Evolutionary conservation across 2,113 vertebrate species (phyloP).

Genomic region (Mastomys coucha): DNA sequence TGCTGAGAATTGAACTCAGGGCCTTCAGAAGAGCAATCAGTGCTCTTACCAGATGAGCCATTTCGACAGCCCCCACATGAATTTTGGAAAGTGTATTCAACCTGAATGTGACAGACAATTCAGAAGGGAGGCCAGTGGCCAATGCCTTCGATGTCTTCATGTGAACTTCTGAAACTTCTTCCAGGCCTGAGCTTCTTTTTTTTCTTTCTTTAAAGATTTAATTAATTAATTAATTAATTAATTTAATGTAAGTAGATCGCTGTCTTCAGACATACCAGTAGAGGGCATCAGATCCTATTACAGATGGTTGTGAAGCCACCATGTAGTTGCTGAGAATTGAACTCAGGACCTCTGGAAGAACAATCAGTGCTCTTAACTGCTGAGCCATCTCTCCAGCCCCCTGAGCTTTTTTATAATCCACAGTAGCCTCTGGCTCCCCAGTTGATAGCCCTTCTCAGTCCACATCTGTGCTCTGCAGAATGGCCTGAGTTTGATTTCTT

Average conservation of each 20-base stretch:
- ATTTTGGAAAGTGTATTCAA: not conserved
- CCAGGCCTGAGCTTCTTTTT: not conserved
- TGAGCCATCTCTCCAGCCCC: not conserved
- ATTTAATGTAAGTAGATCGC: no score
- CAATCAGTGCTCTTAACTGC: no score
- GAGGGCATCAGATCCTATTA: no score
- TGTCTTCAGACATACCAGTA: no score
- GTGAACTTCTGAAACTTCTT: not conserved
- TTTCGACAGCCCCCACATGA: not conserved
- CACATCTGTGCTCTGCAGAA: not conserved
- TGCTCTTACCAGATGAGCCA: no score
- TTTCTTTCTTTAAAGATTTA: no score
- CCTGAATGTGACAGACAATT: not conserved
- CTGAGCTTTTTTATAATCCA: not conserved
- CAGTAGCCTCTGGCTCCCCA: not conserved
- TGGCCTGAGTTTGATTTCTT: conserved; percentile 19
- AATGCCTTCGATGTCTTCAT: not conserved
- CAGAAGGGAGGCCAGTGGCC: not conserved
- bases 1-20: no score
- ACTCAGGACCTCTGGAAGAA: no score
- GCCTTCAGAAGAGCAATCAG: no score
- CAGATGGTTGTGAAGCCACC: no score
- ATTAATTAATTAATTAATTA: no score
- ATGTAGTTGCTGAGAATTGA: no score
- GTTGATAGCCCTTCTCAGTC: not conserved